These are phyloP conservation scores for Mionectes olivaceus DNA, from an alignment of 2,797 vertebrate species.

Conservation along the genomic window DNA sequence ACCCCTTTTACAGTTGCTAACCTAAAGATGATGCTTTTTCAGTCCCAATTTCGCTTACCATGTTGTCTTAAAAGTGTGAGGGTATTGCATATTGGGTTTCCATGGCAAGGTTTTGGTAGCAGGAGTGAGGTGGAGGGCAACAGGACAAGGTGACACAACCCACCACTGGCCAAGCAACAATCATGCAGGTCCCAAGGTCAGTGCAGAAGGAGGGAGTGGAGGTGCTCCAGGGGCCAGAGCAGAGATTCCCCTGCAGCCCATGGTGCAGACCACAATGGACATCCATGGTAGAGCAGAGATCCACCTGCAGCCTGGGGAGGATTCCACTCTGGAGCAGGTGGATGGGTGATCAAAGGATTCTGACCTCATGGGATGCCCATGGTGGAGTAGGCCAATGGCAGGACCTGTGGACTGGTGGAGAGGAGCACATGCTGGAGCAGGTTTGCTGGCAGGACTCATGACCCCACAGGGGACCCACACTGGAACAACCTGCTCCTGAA, in stretches of 20 bases:
- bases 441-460: background rate
- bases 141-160: background rate
- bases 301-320: background rate
- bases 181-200: background rate
- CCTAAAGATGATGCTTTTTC: background rate
- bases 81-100: background rate
- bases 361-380: background rate
- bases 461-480: accelerated
- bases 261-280: background rate
- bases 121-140: background rate
- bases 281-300: background rate
- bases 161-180: accelerated
- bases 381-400: background rate
- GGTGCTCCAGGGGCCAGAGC: accelerated
- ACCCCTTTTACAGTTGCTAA: background rate
- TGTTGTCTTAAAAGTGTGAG: background rate
- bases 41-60: background rate
- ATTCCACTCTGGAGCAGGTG: background rate
- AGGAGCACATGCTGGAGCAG: background rate
- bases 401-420: background rate
- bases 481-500: background rate
- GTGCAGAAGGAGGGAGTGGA: background rate
- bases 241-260: background rate
- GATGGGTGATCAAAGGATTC: background rate
- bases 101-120: accelerated